Evolutionary conservation across 2,797 vertebrate genomes (phyloP), one percentile per base, ranked within the genome.

Genomic region (Prunella strophiata): DNA sequence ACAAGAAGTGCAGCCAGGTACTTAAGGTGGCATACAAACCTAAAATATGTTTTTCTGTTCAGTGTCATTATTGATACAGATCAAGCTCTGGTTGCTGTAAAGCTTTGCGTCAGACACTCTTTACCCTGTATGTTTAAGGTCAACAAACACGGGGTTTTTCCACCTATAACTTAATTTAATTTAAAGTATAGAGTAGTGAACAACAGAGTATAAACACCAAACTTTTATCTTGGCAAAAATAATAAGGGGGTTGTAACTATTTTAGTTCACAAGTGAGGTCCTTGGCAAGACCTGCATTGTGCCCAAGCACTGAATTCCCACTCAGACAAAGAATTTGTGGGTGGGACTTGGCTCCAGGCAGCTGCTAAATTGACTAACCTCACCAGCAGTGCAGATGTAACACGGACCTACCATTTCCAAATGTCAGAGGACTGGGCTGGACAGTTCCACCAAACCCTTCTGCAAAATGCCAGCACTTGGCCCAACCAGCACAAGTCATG

Each of bases 31-130:
- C 18, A 23, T n/a, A 51, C 43, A 73, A 79, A 67, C 30, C 14
- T 52, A n/a, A 82, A 54, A 21, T 4, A 7, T 2, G 3, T 13
- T 13, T 82, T 89, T 71, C 52, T 29, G 4, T 32, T 79, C 0
- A 0, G 7, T 71, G 32, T 32, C 38, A 21, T 83, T 78, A 47
- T 9, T 29, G 57, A 50, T 18, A 71, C 0, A 0, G 43, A 26
- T 40, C 40, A 63, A 89, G 57, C 30, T 73, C 43, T 4, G 0
- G 8, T 25, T 75, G 32, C 51, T 43, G 51, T 51, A 50, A 76
- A 59, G 4, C 62, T 87, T 30, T 67, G 38, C 27, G 59, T 43
- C 75, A 52, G 43, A 17, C 14, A 51, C 4, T 9, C 25, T 51
- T 76, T 61, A 52, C 18, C 12, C 36, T 65, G 32, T 3, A 27